A percentile compares a stretch with the other conserved stretches of the same genome.
These are phyloP conservation scores for Lymantria monacha DNA, from an alignment of 2,888 invertebrate genomes.

Conservation along the genomic window DNA sequence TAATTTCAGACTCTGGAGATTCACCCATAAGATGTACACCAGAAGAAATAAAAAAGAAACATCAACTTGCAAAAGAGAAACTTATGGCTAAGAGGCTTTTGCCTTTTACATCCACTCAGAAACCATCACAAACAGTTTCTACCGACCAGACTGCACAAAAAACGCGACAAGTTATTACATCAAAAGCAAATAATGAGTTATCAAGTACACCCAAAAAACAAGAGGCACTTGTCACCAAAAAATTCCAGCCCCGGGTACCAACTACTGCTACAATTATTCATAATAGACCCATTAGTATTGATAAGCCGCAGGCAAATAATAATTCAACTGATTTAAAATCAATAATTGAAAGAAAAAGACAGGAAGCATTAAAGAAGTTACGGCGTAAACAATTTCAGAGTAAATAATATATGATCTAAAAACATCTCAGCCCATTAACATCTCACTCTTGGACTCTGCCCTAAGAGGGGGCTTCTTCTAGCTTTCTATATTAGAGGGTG, in stretches of 20 bases:
- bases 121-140: slow-evolving; percentile 15
- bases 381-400: slow-evolving; percentile 57
- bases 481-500: too few species aligned
- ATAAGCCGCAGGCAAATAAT: slow-evolving; percentile 21
- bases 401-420: slow-evolving; percentile 19
- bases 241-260: slow-evolving; percentile 55
- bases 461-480: too few species aligned
- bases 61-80: slow-evolving; percentile 82
- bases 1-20: slow-evolving; percentile 43
- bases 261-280: slow-evolving; percentile 24
- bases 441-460: too few species aligned
- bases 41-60: slow-evolving; percentile 84
- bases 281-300: slow-evolving; percentile 18
- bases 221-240: slow-evolving; percentile 23
- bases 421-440: too few species aligned
- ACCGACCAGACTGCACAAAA: slow-evolving; percentile 17
- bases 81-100: slow-evolving; percentile 76
- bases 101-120: slow-evolving; percentile 62
- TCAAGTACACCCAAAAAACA: slow-evolving; percentile 22
- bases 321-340: slow-evolving; percentile 48
- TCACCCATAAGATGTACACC: slow-evolving; percentile 77
- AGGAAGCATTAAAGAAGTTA: slow-evolving; percentile 72
- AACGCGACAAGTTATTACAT: slow-evolving; percentile 4
- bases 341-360: slow-evolving; percentile 72
- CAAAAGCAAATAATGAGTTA: slow-evolving; percentile 15